These are phyloP conservation scores for Pithys albifrons DNA, from an alignment of 2,113 vertebrate genomes.

Conservation along the genomic window DNA sequence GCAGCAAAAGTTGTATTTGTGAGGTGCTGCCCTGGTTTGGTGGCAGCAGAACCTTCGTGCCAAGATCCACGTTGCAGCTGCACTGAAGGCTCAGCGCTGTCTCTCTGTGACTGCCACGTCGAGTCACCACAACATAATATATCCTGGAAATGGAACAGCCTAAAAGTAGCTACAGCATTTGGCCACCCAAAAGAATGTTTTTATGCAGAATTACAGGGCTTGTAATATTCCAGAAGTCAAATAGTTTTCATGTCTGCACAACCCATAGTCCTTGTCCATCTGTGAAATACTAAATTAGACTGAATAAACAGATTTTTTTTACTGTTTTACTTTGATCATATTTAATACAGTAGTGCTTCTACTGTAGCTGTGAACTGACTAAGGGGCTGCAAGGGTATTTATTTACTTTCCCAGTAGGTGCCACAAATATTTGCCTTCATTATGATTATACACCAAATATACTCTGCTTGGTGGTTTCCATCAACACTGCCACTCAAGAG, in stretches of 20 bases:
- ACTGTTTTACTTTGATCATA: neutral
- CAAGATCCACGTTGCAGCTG: conserved; percentile 8
- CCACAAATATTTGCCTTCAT: neutral
- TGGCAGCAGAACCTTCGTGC: neutral
- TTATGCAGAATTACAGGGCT: neutral
- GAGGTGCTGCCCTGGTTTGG: neutral
- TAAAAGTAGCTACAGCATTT: neutral
- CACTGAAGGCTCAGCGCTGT: neutral
- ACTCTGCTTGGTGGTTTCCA: neutral
- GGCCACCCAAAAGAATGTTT: neutral
- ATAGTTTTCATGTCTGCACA: neutral
- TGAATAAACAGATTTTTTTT: neutral
- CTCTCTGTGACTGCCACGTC: neutral
- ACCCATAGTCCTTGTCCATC: neutral
- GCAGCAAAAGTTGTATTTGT: neutral
- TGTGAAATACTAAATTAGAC: neutral
- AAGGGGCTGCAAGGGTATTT: neutral
- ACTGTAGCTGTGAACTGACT: neutral
- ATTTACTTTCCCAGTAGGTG: neutral
- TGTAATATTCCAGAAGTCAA: conserved; percentile 13
- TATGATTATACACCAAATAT: neutral
- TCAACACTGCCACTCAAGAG: neutral
- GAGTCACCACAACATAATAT: rapidly evolving
- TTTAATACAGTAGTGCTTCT: neutral
- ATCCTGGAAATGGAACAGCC: neutral